phyloP scores from a whole-genome alignment of 2,888 invertebrate species.

The Agonopterix heracliana region DNA sequence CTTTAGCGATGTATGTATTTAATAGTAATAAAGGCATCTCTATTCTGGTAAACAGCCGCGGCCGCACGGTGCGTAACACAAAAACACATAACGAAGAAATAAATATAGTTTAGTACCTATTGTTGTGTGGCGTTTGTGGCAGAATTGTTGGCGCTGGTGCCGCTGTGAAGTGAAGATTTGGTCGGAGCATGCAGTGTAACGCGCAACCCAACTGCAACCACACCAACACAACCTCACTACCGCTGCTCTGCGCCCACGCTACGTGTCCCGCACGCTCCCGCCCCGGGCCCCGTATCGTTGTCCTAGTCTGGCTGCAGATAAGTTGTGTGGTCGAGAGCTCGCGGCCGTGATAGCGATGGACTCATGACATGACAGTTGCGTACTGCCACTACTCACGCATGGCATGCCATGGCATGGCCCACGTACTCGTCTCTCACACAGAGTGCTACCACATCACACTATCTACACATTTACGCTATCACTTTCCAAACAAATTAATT shows the following conservation, averaged over 20 bases:
- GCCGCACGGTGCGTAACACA: conserved; percentile 71
- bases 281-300: conserved; percentile 12
- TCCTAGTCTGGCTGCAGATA: conserved; percentile 31
- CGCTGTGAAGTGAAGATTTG: conserved; percentile 75
- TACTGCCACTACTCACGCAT: background rate
- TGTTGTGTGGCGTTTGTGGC: conserved; percentile 74
- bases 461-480: conserved; percentile 57
- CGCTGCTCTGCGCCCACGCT: conserved; percentile 16
- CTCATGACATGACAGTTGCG: conserved; percentile 17
- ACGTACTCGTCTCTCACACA: conserved; percentile 21
- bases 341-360: conserved; percentile 13
- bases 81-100: conserved; percentile 67
- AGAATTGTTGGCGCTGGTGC: conserved; percentile 74
- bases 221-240: conserved; percentile 74
- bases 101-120: conserved; percentile 74
- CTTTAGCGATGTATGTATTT: conserved; percentile 48
- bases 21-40: conserved; percentile 58
- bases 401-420: too few relatives aligned
- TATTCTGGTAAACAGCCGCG: conserved; percentile 59
- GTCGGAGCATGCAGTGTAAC: conserved; percentile 93
- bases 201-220: conserved; percentile 94
- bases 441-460: conserved; percentile 66
- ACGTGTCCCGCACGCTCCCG: conserved; percentile 9
- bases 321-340: conserved; percentile 20
- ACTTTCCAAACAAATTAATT: conserved; percentile 59